These are phyloP conservation scores for Macrophya annulata DNA, from an alignment of 2,888 invertebrate species.

Conservation along the genomic window DNA sequence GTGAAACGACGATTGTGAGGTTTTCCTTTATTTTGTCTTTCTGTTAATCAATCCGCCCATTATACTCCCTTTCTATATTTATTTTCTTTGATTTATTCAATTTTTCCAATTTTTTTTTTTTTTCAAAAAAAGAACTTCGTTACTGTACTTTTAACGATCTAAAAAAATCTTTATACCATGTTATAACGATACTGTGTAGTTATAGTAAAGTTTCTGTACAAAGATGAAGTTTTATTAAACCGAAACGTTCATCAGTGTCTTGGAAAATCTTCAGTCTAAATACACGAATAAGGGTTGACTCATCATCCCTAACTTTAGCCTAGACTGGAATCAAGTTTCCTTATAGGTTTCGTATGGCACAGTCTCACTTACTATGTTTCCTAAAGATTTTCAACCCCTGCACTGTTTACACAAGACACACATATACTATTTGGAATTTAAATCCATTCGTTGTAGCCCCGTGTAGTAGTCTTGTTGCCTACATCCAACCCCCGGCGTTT, in stretches of 20 bases:
- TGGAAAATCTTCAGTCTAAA: neutral
- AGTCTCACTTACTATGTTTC: neutral
- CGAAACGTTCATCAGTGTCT: neutral
- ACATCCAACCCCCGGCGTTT: neutral
- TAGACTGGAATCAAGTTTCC: constrained; percentile 5
- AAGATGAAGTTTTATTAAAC: neutral
- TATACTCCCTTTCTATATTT: neutral
- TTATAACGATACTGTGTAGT: no score
- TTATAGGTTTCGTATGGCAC: neutral
- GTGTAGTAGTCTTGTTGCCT: no score
- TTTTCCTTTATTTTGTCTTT: neutral
- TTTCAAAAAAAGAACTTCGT: neutral
- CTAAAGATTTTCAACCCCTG: neutral
- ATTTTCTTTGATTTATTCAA: neutral
- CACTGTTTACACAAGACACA: neutral
- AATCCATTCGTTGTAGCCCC: constrained; percentile 13
- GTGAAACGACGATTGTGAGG: neutral
- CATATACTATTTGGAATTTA: neutral
- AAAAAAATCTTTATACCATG: neutral
- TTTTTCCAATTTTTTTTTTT: neutral
- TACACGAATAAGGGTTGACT: constrained; percentile 8
- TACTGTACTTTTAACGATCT: neutral
- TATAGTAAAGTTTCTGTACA: neutral
- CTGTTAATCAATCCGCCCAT: neutral
- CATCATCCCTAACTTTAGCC: neutral